Evolutionary conservation across 92 coral and sea anemone genomes (phyloP).

Genomic region (Bergia sp.): DNA sequence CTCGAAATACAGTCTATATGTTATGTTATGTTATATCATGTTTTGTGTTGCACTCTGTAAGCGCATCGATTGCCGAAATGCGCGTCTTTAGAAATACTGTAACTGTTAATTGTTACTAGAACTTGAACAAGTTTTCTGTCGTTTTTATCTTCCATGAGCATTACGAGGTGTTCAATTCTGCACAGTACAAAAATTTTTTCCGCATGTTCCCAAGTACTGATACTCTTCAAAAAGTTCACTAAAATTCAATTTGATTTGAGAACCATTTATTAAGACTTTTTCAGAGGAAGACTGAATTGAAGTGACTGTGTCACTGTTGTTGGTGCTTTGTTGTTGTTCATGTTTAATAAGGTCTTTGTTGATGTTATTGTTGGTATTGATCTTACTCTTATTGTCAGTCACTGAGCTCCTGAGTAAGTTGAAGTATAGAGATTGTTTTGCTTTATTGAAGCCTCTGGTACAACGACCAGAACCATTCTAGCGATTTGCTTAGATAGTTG

Average conservation of each 20-base stretch:
- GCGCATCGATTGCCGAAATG: too few relatives aligned
- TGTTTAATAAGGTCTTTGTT: not conserved
- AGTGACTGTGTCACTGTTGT: not conserved
- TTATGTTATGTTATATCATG: too few relatives aligned
- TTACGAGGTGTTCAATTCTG: too few relatives aligned
- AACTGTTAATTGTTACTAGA: too few relatives aligned
- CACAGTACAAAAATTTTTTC: too few relatives aligned
- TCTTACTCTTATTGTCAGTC: constrained; percentile 3
- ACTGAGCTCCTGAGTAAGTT: not conserved
- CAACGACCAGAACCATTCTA: not conserved
- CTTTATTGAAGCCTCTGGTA: not conserved
- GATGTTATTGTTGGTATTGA: not conserved
- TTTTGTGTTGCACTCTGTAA: too few relatives aligned
- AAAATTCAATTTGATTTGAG: not conserved
- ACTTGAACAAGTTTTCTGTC: not conserved
- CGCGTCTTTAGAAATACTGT: too few relatives aligned
- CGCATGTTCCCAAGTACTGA: not conserved
- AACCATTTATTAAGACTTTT: not conserved
- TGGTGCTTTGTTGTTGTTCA: not conserved
- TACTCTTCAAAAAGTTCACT: not conserved
- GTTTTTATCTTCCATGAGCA: not conserved
- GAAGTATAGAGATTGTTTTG: not conserved
- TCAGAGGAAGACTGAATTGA: not conserved
- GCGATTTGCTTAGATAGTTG: not conserved
- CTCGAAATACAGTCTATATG: too few relatives aligned